These are phyloP conservation scores for Australoheros scitulus DNA, from an alignment of 2,113 vertebrate species.

Conservation along the genomic window DNA sequence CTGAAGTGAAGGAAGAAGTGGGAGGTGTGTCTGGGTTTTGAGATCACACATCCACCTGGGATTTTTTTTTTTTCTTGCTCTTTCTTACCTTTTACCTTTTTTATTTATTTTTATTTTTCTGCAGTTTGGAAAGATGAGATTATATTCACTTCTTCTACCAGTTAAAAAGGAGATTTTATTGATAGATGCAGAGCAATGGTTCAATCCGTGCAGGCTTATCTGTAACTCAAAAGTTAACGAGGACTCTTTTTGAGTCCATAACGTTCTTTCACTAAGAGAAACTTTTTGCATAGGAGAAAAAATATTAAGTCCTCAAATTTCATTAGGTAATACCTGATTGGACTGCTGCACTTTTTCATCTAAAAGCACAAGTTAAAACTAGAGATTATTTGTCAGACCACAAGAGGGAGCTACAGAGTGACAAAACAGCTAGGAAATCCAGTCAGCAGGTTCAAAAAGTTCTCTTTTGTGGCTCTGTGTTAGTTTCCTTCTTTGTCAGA, in stretches of 20 bases:
- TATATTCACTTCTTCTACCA: not conserved
- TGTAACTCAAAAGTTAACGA: not conserved
- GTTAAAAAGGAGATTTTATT: not conserved
- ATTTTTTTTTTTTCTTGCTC: not conserved
- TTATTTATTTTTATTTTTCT: not conserved
- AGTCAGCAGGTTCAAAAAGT: not conserved
- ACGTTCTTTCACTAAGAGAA: not conserved
- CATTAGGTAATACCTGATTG: not conserved
- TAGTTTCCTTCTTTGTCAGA: not conserved
- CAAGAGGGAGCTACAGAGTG: not conserved
- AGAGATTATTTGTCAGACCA: not conserved
- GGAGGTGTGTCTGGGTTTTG: not conserved
- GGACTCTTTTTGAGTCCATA: not conserved
- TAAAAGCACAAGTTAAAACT: slow-evolving; percentile 5
- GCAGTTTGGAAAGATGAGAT: slow-evolving; percentile 4
- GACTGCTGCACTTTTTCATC: not conserved
- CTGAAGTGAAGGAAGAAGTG: not conserved
- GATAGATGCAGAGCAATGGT: not conserved
- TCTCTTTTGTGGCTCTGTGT: not conserved
- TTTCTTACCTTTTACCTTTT: not conserved
- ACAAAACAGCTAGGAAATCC: not conserved
- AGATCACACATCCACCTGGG: not conserved
- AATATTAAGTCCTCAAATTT: not conserved
- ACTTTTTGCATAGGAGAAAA: not conserved
- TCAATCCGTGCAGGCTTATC: not conserved